Conservation (phyloP, 2,888 invertebrate species). For the Meliscaeva auricollis region DNA sequence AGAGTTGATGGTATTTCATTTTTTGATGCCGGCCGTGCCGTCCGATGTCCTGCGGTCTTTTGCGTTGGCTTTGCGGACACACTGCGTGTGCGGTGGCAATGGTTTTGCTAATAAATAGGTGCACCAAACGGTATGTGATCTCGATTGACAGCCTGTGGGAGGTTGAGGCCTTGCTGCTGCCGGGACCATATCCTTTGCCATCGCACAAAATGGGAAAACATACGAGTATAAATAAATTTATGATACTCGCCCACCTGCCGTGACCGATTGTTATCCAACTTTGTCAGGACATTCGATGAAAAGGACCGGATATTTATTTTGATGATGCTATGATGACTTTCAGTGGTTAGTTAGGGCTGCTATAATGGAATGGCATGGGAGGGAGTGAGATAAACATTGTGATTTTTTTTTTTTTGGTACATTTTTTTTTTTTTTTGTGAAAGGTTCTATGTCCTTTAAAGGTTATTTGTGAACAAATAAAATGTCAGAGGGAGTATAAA, state of each 20-base stretch:
- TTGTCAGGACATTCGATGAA: constrained; percentile 42
- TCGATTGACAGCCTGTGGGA: constrained; percentile 48
- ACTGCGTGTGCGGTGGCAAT: not conserved
- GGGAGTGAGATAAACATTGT: not conserved
- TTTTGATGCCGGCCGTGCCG: not conserved
- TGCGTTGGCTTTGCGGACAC: constrained; percentile 11
- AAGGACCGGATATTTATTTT: constrained; percentile 58
- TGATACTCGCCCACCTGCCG: constrained; percentile 35
- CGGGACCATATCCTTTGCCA: too few species aligned
- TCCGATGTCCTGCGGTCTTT: constrained; percentile 3
- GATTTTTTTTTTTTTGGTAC: not conserved
- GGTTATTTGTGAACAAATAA: not conserved
- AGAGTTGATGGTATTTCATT: constrained; percentile 24
- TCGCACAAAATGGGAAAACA: not conserved
- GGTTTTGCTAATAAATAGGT: not conserved
- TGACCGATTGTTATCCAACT: constrained; percentile 23
- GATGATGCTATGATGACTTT: constrained; percentile 53
- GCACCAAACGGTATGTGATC: not conserved
- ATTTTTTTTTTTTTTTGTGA: constrained; percentile 1
- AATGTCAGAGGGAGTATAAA: not conserved
- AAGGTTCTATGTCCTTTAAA: not conserved
- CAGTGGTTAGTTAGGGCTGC: constrained; percentile 41
- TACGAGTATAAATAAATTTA: constrained; percentile 52
- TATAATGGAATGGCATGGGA: not conserved
- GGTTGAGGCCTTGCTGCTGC: constrained; percentile 20